Evolutionary conservation across 2,888 invertebrate species (phyloP).

Genomic region (Noctua janthe): DNA sequence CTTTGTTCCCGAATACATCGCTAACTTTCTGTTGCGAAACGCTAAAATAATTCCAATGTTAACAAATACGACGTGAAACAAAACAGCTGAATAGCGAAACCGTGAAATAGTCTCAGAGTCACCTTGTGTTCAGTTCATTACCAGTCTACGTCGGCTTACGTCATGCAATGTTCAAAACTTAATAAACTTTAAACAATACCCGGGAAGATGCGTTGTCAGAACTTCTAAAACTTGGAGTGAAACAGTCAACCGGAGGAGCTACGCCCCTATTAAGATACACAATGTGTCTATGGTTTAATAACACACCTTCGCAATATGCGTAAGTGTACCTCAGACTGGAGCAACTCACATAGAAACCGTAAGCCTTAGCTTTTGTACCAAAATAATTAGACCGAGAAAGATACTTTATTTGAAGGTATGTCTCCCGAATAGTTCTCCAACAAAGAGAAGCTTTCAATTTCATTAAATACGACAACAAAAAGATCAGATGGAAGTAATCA

Average conservation of each 20-base stretch:
- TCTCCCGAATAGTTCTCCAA: conserved; percentile 75
- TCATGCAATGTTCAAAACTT: conserved; percentile 86
- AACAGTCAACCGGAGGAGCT: conserved; percentile 82
- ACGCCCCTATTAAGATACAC: conserved; percentile 84
- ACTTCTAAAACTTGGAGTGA: conserved; percentile 83
- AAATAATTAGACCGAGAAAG: conserved; percentile 70
- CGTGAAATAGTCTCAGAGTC: conserved; percentile 70
- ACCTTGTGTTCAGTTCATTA: conserved; percentile 79
- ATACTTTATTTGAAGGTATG: conserved; percentile 68
- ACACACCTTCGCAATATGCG: conserved; percentile 70
- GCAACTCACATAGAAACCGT: conserved; percentile 48
- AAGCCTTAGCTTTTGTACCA: conserved; percentile 63
- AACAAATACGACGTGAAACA: conserved; percentile 58
- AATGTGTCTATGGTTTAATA: conserved; percentile 83
- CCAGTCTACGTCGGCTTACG: conserved; percentile 83
- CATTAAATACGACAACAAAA: conserved; percentile 82
- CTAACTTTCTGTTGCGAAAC: conserved; percentile 37
- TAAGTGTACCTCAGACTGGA: conserved; percentile 45
- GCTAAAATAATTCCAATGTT: conserved; percentile 50
- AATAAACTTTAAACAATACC: conserved; percentile 89
- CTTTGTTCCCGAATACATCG: conserved; percentile 27
- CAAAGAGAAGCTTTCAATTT: conserved; percentile 78
- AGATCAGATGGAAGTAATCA: conserved; percentile 78
- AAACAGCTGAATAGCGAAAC: conserved; percentile 66
- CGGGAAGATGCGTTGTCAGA: conserved; percentile 88